Evolutionary conservation across 2,797 vertebrate species (phyloP).

Genomic region (Anabas testudineus): DNA sequence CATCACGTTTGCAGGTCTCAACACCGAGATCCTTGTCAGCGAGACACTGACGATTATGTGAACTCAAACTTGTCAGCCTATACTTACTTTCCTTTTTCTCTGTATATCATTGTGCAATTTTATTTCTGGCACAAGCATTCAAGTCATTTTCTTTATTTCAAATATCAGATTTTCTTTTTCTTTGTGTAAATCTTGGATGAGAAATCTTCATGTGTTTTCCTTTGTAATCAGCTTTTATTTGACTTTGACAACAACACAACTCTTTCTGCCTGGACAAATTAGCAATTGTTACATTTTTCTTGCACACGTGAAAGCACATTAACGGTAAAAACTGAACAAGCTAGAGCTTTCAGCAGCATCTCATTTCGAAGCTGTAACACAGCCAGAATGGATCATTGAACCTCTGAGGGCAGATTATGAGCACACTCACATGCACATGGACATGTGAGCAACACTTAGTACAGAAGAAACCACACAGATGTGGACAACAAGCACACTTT

Average conservation of each 20-base stretch:
- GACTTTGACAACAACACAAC: background rate
- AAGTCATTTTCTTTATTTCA: slow-evolving; percentile 21
- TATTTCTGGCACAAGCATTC: slow-evolving; percentile 26
- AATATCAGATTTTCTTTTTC: background rate
- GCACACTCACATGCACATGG: slow-evolving; percentile 5
- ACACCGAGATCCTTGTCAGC: slow-evolving; percentile 24
- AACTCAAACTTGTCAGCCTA: slow-evolving; percentile 48
- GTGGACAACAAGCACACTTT: slow-evolving; percentile 40
- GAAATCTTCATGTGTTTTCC: slow-evolving; percentile 19
- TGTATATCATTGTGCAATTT: slow-evolving; percentile 14
- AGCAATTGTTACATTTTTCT: background rate
- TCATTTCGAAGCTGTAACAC: background rate
- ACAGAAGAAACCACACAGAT: slow-evolving; percentile 28
- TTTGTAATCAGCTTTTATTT: slow-evolving; percentile 17
- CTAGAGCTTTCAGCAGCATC: background rate
- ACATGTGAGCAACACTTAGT: background rate
- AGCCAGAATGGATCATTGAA: slow-evolving; percentile 25
- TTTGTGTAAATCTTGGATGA: slow-evolving; percentile 8
- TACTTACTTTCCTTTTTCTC: background rate
- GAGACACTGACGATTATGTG: slow-evolving; percentile 34
- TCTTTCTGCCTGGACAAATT: slow-evolving; percentile 14
- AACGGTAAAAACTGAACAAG: background rate
- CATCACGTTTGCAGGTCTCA: slow-evolving; percentile 36
- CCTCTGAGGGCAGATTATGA: slow-evolving; percentile 35
- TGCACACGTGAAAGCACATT: background rate